Conservation (phyloP, 2,797 vertebrate genomes). For the Eutrigla gurnardus region DNA sequence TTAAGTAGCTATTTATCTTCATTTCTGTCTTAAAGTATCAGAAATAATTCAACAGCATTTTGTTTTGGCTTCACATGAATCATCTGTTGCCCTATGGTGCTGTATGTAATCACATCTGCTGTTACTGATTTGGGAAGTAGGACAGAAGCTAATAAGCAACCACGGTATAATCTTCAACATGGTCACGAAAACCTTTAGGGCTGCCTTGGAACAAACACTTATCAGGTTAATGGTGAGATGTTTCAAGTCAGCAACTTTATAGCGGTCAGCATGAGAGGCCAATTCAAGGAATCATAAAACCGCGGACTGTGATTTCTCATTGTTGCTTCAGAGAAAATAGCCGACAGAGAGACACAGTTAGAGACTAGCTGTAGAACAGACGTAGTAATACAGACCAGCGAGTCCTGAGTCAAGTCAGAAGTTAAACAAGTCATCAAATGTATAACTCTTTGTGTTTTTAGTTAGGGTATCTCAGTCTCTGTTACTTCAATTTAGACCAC, state of each 20-base stretch:
- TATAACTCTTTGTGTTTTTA: too few relatives aligned
- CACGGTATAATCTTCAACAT: constrained; percentile 21
- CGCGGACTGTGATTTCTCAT: too few relatives aligned
- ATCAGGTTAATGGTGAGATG: neutral
- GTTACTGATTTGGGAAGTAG: constrained; percentile 30
- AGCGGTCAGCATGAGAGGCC: neutral
- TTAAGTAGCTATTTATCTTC: neutral
- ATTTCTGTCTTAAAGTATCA: neutral
- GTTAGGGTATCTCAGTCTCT: neutral
- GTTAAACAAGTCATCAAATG: too few relatives aligned
- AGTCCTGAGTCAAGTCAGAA: too few relatives aligned
- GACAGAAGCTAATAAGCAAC: constrained; percentile 54
- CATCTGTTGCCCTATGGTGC: neutral
- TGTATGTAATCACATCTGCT: constrained; percentile 33
- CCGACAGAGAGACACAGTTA: too few relatives aligned
- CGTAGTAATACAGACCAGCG: too few relatives aligned
- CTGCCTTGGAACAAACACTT: neutral
- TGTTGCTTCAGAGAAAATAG: too few relatives aligned
- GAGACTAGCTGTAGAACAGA: too few relatives aligned
- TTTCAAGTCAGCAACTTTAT: neutral
- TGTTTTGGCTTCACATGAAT: neutral
- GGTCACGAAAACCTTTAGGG: neutral
- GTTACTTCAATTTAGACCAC: neutral
- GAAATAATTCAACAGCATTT: neutral
- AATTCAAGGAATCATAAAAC: neutral